Base-by-base conservation (phyloP, 2,797 vertebrate species). In the Acanthurus lineatus region DNA sequence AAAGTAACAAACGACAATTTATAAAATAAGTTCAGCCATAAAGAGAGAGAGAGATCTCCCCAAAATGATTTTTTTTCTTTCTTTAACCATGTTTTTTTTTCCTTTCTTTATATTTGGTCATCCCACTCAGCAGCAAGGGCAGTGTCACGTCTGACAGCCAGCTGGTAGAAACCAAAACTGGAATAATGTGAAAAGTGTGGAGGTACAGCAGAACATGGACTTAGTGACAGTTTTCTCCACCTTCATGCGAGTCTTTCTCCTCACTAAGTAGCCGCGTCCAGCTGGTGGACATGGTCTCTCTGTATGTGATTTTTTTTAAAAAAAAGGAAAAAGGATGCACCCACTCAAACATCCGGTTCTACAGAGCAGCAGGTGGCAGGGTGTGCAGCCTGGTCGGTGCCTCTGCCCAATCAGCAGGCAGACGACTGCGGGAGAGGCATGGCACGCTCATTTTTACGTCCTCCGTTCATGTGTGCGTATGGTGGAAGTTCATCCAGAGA, bases 401-500 rank as follows among this genome's bases (percentile, higher is more conserved):
- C 57, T 69, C 62, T 11, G 69, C 78, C 82, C 66, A 1, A 95
- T 98, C 97, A 98, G 97, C 97, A 99, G 94, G 97, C 97, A 0
- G 98, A 98, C 17, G 97, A 98, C 94, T 98, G 98, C n/a, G 98
- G 97, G 88, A 99, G 93, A 19, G 97, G 97, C 93, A 98, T 91
- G 72, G 97, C 91, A 8, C 97, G 93, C 92, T 99, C 97, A 0
- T 98, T 98, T 92, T 98, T 97, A 73, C 97, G 96, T 0, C 97
- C 97, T 40, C 98, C 98, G 1, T 99, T 99, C 98, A 99, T 99
- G 96, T 99, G 98, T 0, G 98, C 96, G 14, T 98, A 99, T 0
- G 97, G 96, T 90, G 97, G 97, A 42, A 96, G 91, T 90, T 99
- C 97, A 25, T 98, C 97, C 52, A 97, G 96, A 81, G 96, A 95